Conservation (phyloP, 92 coral and sea anemone genomes). For the Umimayanthus chanpuru region DNA sequence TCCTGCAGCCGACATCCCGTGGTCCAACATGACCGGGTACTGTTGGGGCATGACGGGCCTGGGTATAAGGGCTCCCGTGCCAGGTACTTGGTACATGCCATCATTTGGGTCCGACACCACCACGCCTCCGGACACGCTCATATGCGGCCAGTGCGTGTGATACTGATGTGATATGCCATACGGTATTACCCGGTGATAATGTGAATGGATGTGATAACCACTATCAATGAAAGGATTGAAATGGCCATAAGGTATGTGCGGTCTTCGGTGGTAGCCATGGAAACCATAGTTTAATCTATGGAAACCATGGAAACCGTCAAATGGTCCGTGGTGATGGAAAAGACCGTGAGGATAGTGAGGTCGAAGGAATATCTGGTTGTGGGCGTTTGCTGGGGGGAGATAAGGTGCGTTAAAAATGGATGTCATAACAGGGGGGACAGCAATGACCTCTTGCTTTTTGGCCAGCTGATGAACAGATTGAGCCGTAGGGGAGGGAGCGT, state of each 20-base stretch:
- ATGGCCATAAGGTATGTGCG: conserved; percentile 22
- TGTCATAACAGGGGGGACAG: conserved; percentile 71
- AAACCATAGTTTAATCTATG: conserved; percentile 20
- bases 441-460: conserved; percentile 59
- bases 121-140: conserved; percentile 65
- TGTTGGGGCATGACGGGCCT: conserved; percentile 68
- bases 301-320: conserved; percentile 21
- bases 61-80: conserved; percentile 65
- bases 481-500: not conserved
- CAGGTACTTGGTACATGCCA: conserved; percentile 72
- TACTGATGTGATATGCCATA: conserved; percentile 54
- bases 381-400: conserved; percentile 67
- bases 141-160: conserved; percentile 70
- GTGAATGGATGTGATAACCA: conserved; percentile 42
- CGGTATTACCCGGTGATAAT: conserved; percentile 53
- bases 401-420: conserved; percentile 66
- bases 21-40: conserved; percentile 57
- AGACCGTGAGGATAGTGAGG: conserved; percentile 51
- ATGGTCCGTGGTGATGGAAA: conserved; percentile 37
- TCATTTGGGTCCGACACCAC: conserved; percentile 67
- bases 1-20: conserved; percentile 53
- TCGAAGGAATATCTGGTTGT: conserved; percentile 62
- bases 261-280: conserved; percentile 15
- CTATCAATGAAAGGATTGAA: conserved; percentile 9
- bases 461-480: not conserved